Conservation (phyloP, 2,113 vertebrate genomes). For the Paradoxurus hermaphroditus region DNA sequence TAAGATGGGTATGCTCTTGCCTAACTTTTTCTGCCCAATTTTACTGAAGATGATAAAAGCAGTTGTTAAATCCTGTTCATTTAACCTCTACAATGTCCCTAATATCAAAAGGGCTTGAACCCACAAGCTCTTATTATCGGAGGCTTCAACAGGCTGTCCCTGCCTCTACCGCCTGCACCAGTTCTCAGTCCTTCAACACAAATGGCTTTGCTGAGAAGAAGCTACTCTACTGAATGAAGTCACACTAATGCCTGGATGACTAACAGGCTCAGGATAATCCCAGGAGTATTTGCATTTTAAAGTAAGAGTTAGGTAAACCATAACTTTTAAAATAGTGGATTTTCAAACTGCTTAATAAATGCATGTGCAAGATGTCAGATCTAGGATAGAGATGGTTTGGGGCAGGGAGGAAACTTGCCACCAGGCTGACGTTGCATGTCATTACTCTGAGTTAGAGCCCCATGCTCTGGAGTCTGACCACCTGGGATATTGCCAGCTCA, state of each 20-base stretch:
- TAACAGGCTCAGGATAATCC: neutral
- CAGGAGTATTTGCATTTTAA: neutral
- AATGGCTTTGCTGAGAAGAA: neutral
- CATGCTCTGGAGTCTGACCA: neutral
- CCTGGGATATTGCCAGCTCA: neutral
- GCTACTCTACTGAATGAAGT: neutral
- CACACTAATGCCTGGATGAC: neutral
- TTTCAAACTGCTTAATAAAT: neutral
- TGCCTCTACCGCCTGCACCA: neutral
- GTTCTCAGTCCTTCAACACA: neutral
- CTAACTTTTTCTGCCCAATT: neutral
- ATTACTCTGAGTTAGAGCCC: neutral
- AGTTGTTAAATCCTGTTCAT: neutral
- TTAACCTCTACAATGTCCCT: neutral
- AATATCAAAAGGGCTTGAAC: too few species aligned
- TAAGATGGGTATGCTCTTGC: neutral
- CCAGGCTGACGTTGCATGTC: neutral
- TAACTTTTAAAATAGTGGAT: neutral
- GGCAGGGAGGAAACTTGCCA: neutral
- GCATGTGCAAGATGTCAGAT: neutral
- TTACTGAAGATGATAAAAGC: neutral
- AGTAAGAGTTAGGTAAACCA: neutral
- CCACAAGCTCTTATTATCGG: neutral
- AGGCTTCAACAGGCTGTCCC: neutral
- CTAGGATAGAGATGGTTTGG: neutral